A percentile compares a stretch with the other conserved stretches of the same genome.
Conservation (phyloP, 2,888 invertebrate genomes). For the Synergus umbraculus region DNA sequence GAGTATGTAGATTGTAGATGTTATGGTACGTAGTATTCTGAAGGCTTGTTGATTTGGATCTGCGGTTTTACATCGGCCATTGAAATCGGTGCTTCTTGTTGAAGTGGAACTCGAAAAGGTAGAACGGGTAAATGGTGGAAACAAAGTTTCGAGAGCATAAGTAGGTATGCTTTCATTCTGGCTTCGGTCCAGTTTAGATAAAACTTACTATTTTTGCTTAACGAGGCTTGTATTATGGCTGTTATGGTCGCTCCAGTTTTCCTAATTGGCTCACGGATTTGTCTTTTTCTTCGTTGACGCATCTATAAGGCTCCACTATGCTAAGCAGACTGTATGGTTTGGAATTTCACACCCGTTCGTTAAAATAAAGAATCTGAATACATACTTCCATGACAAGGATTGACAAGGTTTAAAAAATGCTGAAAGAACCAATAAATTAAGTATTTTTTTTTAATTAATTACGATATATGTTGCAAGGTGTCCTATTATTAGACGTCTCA, state of each 20-base stretch:
- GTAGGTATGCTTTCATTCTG: conserved; percentile 63
- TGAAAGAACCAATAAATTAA: neutral
- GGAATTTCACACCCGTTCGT: neutral
- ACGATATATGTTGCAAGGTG: too few relatives aligned
- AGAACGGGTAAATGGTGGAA: conserved; percentile 45
- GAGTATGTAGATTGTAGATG: neutral
- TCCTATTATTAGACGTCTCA: too few relatives aligned
- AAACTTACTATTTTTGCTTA: conserved; percentile 73
- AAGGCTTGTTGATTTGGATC: conserved; percentile 46
- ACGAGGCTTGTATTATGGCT: conserved; percentile 70
- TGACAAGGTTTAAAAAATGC: neutral
- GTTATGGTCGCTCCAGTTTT: conserved; percentile 61
- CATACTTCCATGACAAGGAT: neutral
- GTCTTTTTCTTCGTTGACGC: conserved; percentile 48
- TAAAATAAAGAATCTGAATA: neutral
- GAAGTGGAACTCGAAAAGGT: neutral
- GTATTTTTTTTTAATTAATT: neutral
- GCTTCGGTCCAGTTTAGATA: conserved; percentile 69
- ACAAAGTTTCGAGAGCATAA: conserved; percentile 55
- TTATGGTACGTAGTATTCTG: conserved; percentile 29
- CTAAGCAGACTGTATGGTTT: neutral
- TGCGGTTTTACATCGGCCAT: neutral
- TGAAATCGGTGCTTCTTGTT: neutral
- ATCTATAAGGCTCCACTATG: neutral
- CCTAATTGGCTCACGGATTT: conserved; percentile 66